Base-by-base conservation (phyloP, 2,113 vertebrate species). In the Ahaetulla prasina region DNA sequence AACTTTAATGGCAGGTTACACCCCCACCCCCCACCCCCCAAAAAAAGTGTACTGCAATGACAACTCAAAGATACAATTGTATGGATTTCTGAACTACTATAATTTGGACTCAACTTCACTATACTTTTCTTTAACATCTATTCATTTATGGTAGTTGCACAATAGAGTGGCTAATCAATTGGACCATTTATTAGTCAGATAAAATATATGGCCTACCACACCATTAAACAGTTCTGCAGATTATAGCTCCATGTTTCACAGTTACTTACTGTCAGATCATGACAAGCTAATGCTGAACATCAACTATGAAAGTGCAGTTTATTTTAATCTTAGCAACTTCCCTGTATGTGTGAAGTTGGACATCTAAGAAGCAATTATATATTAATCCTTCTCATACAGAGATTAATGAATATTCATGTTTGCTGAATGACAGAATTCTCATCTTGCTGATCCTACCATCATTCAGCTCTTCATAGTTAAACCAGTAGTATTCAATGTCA, bases 241-340 rank as follows among this genome's bases (percentile, higher is more conserved):
- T 90, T 94, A 93, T 52, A 93, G 16, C 14, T 89, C 92, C 0
- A 3, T 85, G 20, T 88, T 90, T 74, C 18, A 45, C 1, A 80
- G 12, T 43, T 74, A 20, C 85, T 85, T 22, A 92, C 80, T 63
- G 95, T 86, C 90, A 39, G 16, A 2, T 0, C 22, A 0, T 92
- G 57, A 88, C 43, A 89, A 47, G 88, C 35, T 57, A 0, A 0
- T 39, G 85, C 4, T 90, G 47, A 54, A 54, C 18, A 90, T 10
- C 57, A 68, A 89, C 30, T 90, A 7, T 92, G 90, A 93, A 89
- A 96, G 93, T 8, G 91, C 30, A 88, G 52, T 92, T 94, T 80
- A 89, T 91, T 94, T 94, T 60, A 89, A 0, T 95, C 53, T 91
- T 49, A 43, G 49, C 4, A 0, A 84, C 92, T 52, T 94, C 50